phyloP scores from a whole-genome alignment of 2,888 invertebrate species.

The Rhagium mordax region DNA sequence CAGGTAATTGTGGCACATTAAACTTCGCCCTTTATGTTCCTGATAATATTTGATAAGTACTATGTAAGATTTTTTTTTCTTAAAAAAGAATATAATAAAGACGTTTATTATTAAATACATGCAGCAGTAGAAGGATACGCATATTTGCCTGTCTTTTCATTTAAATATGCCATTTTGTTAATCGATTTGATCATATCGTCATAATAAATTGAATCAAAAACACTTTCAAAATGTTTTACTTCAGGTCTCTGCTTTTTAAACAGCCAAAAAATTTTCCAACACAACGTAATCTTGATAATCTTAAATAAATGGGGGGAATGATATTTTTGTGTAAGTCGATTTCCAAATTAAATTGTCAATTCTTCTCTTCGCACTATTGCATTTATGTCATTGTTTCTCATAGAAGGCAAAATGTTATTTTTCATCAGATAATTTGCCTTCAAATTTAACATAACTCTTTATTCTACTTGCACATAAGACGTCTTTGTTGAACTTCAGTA shows the following conservation, averaged over 20 bases:
- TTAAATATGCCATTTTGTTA: slow-evolving; percentile 29
- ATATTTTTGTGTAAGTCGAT: slow-evolving; percentile 31
- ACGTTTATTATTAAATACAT: too few relatives aligned
- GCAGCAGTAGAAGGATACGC: slow-evolving; percentile 23
- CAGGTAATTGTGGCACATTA: too few relatives aligned
- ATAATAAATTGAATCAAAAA: slow-evolving; percentile 33
- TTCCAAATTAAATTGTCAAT: slow-evolving; percentile 32
- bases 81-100: too few relatives aligned
- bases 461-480: slow-evolving; percentile 1
- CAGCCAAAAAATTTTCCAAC: slow-evolving; percentile 25
- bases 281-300: slow-evolving; percentile 30
- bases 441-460: slow-evolving; percentile 20
- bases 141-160: slow-evolving; percentile 32
- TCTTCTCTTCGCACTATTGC: slow-evolving; percentile 12
- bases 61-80: too few relatives aligned
- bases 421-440: slow-evolving; percentile 24
- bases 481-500: slow-evolving; percentile 13
- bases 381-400: slow-evolving; percentile 12
- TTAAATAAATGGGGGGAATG: slow-evolving; percentile 31
- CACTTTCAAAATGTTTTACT: slow-evolving; percentile 17
- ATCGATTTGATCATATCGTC: slow-evolving; percentile 25
- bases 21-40: too few relatives aligned
- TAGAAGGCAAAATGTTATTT: slow-evolving; percentile 27
- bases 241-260: slow-evolving; percentile 20
- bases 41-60: too few relatives aligned